A percentile compares a stretch with the other conserved stretches of the same genome.
phyloP scores from a whole-genome alignment of 1,140 invertebrate species.

The Polyergus mexicanus region DNA sequence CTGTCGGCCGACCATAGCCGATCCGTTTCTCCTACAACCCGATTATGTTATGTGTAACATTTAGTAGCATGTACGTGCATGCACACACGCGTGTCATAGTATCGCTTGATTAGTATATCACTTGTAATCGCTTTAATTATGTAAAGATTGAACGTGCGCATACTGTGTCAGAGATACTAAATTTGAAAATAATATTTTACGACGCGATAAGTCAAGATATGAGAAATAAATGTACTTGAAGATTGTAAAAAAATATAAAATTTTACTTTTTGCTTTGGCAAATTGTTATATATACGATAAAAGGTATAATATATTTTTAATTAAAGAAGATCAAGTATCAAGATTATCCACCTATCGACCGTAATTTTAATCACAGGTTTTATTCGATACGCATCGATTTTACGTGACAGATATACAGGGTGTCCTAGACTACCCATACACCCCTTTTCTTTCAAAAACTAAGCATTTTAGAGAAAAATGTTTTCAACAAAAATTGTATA shows the following conservation, averaged over 20 bases:
- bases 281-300: slow-evolving; percentile 1
- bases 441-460: no score
- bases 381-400: slow-evolving; percentile 49
- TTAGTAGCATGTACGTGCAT: neutral
- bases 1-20: neutral
- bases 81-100: slow-evolving; percentile 24
- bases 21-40: slow-evolving; percentile 29
- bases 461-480: no score
- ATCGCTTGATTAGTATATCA: neutral
- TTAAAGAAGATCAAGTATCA: slow-evolving; percentile 21
- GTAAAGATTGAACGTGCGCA: neutral
- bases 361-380: slow-evolving; percentile 41
- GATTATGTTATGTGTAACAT: slow-evolving; percentile 67
- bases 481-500: no score
- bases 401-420: slow-evolving; percentile 39
- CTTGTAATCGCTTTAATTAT: slow-evolving; percentile 25
- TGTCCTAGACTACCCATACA: no score
- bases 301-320: slow-evolving; percentile 25
- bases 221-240: no score
- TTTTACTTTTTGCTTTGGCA: neutral
- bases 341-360: neutral
- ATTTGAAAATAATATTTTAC: neutral
- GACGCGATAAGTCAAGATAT: neutral
- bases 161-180: neutral
- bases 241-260: neutral